Evolutionary conservation across 2,888 invertebrate genomes (phyloP), one percentile per base, ranked within the genome.

Genomic region (Eupeodes luniger): DNA sequence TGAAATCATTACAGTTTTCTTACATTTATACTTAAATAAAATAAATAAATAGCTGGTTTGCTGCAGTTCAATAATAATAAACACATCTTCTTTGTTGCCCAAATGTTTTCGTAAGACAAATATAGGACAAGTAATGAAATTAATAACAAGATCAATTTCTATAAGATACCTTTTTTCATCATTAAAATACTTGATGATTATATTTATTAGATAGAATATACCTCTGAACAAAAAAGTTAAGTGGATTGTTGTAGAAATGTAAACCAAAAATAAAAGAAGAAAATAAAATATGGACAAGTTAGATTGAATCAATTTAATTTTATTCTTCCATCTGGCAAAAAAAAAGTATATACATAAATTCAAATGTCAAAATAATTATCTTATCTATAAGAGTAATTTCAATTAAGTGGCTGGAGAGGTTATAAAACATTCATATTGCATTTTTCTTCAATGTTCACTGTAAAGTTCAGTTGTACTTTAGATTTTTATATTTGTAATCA

Each of bases 341-440:
- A 47, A 19, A 27, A 27, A 27, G 27, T 27, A 27, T 27, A 27
- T 27, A 27, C 27, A 27, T 59, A 62, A 55, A 82, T 64, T 62
- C 44, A 79, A 86, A 86, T 86, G 86, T 82, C 86, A 86, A 64
- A 79, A 82, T 66, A 79, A 82, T 82, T 86, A 86, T 69, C 78
- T 57, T 34, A 34, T 59, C 44, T 53, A 36, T 70, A 74, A 75
- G 78, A 74, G 59, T 62, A 67, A 69, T 55, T 59, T 67, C 55
- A 77, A 78, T 59, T 59, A 77, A 78, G 64, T 44, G 12, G 44
- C 12, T 47, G 4, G 16, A 27, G 9, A 10, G 4, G 64, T 12
- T 47, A 14, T 27, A 2, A 27, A 27, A 27, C 27, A 59, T 6
- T 59, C 59, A 34, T 59, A 14, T 59, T 34, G 59, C 34, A 59